Base-by-base conservation (phyloP, 2,797 vertebrate species). In the Valencia hispanica region DNA sequence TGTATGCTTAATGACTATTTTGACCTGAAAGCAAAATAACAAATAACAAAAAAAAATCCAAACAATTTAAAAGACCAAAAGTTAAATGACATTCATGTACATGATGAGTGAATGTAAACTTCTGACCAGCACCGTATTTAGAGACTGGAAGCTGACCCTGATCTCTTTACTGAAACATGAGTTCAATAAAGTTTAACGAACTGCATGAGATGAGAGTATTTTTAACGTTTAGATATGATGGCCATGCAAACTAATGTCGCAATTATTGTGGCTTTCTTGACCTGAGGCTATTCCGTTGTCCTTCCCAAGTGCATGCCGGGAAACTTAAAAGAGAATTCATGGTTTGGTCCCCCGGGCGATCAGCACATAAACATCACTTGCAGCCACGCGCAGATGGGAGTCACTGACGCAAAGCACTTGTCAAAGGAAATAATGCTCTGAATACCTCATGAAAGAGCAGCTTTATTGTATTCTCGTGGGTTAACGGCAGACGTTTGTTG, bases 401-500 rank as follows among this genome's bases (percentile, higher is more conserved):
- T 63, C 34, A 63, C 41, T 73, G 47, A 79, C 2, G 6, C 55
- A 70, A 68, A 78, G 74, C 75, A 81, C 63, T 72, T 75, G 53
- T 80, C 51, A 79, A 47, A 79, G 68, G 53, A 84, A 84, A 79
- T 69, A 34, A 72, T 30, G 32, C 9, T 71, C 43, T 75, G 17
- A 77, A 75, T 25, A 36, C 20, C 41, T 73, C 51, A 30, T 61
- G 34, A 86, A 73, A 79, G 79, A 82, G 72, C n/a, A 51, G 25
- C 36, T 48, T 73, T 65, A 39, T 79, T 81, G 74, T 68, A 77
- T 82, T 77, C 51, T 80, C 70, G 70, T 76, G 59, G 22, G 0
- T 84, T 68, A 83, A 87, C 76, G 72, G 63, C 77, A 73, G 78
- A 34, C 43, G 65, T 73, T 77, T 79, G 69, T 79, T 72, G 61